Base-by-base conservation (phyloP, 2,888 invertebrate species). In the Cerastis rubricosa region DNA sequence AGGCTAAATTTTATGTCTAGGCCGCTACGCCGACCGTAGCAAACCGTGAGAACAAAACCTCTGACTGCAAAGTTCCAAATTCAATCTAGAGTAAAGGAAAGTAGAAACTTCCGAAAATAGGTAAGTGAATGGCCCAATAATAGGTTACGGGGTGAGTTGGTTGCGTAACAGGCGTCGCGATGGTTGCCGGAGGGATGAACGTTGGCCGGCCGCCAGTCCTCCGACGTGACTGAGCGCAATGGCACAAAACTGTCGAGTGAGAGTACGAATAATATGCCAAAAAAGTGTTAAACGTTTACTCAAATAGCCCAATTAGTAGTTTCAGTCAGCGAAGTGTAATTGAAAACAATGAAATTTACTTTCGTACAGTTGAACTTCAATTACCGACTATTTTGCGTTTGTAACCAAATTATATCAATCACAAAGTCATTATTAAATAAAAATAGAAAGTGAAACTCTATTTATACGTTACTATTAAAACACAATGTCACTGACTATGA, bases 41-140 rank as follows among this genome's bases (percentile, higher is more conserved):
- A 78, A 74, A 59, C 22, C 17, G 3, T 40, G 19, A 19, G 35
- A 63, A 35, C 29, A 25, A 61, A 76, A 25, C 25, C 35, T 40
- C 19, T 6, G 63, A 47, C 49, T 67, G 47, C 78, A 68, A 65
- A 77, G 61, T 71, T 76, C 17, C 14, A 19, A 65, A 78, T 69
- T 71, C 7, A 78, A 66, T 85, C 29, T 54, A 59, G 22, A 70
- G 19, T 71, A 87, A 82, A 85, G 19, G 73, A 87, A 82, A 85
- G 82, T 84, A 73, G 70, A 64, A 78, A 54, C 54, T 74, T 80
- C 59, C 65, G 68, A 85, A 84, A 81, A 64, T 79, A 83, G 81
- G 82, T 80, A 81, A 84, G 81, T 59, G 77, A 87, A 85, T 79
- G 80, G 35, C 73, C 84, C 76, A 73, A 81, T 88, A 88, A 87